Evolutionary conservation across 92 coral and sea anemone species (phyloP).

Genomic region (Scolanthus callimorphus): DNA sequence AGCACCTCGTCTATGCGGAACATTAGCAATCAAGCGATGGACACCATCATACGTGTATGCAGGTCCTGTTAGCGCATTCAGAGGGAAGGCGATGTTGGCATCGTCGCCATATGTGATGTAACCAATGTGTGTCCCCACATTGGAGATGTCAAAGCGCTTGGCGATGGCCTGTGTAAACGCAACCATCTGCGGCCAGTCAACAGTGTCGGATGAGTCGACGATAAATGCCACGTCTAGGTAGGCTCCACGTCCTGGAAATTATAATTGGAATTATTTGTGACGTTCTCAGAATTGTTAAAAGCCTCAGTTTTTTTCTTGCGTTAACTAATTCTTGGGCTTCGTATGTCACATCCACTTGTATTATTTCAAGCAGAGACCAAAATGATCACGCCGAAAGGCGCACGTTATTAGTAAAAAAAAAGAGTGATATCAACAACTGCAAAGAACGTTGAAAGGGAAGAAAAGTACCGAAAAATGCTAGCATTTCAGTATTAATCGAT

Average conservation of each 20-base stretch:
- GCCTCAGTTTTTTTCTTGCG: no score
- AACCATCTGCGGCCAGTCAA: slow-evolving; percentile 42
- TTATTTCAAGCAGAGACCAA: no score
- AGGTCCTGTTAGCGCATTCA: slow-evolving; percentile 24
- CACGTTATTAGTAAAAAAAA: no score
- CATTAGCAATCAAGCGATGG: slow-evolving; percentile 13
- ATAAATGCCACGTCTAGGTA: slow-evolving; percentile 62
- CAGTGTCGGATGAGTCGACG: slow-evolving; percentile 61
- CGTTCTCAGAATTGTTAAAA: no score
- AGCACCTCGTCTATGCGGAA: slow-evolving; percentile 22
- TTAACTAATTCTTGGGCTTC: no score
- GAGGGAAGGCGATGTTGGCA: slow-evolving; percentile 43
- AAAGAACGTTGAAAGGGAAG: background rate
- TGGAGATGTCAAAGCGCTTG: slow-evolving; percentile 35
- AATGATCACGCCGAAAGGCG: no score
- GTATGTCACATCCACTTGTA: no score
- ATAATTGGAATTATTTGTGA: no score
- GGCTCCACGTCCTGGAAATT: slow-evolving; percentile 24
- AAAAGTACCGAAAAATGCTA: no score
- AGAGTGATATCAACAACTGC: background rate
- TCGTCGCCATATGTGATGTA: slow-evolving; percentile 37
- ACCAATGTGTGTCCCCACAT: slow-evolving; percentile 44
- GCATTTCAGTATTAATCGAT: no score
- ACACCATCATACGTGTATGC: slow-evolving; percentile 22
- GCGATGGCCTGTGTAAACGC: slow-evolving; percentile 33